Conservation (phyloP, 1,140 invertebrate genomes). For the Spodoptera frugiperda region DNA sequence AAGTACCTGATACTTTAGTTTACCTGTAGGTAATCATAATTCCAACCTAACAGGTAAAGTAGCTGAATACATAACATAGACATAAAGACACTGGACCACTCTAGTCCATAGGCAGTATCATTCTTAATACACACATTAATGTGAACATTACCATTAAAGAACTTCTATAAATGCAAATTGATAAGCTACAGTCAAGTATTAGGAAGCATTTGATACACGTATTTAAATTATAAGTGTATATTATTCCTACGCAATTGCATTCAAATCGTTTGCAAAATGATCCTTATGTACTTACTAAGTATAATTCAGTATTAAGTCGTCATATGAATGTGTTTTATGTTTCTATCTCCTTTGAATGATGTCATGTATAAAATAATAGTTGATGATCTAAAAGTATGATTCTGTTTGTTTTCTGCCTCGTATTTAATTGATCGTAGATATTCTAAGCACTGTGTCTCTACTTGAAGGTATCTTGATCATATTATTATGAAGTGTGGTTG, state of each 20-base stretch:
- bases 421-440: conserved; percentile 19
- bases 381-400: conserved; percentile 39
- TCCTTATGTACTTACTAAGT: not conserved
- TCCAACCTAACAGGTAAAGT: too few species aligned
- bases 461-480: not conserved
- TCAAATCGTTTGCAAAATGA: conserved; percentile 6
- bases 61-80: not conserved
- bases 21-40: too few species aligned
- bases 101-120: not conserved
- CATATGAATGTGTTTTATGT: conserved; percentile 21
- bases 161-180: not conserved
- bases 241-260: not conserved
- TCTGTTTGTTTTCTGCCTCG: conserved; percentile 29
- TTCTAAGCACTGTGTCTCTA: not conserved
- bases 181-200: conserved; percentile 5
- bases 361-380: conserved; percentile 20
- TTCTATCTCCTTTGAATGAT: conserved; percentile 31
- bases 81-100: not conserved
- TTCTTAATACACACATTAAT: conserved; percentile 1
- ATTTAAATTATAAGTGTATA: not conserved
- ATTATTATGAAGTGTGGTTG: too few species aligned
- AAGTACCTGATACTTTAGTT: too few species aligned
- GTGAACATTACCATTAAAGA: conserved; percentile 10
- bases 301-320: conserved; percentile 4
- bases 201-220: conserved; percentile 1